phyloP scores from a whole-genome alignment of 2,888 invertebrate genomes.

The Eupithecia vulgata region DNA sequence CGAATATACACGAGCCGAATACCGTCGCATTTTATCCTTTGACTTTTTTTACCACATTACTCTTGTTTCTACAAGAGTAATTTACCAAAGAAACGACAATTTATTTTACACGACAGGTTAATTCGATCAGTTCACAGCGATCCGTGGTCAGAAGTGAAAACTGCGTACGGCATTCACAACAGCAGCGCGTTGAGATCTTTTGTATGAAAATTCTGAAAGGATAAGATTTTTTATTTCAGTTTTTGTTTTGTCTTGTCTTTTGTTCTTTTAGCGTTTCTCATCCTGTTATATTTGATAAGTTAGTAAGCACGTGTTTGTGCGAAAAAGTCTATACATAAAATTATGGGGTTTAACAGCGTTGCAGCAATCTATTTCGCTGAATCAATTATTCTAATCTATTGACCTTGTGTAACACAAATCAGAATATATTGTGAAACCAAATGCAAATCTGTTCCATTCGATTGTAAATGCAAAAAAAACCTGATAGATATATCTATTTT shows the following conservation, averaged over 20 bases:
- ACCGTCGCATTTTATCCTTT: too few relatives aligned
- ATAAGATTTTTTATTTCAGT: neutral
- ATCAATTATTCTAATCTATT: slow-evolving; percentile 20
- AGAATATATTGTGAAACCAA: slow-evolving; percentile 22
- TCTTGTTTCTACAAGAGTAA: too few relatives aligned
- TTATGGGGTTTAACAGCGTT: neutral
- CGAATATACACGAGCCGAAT: too few relatives aligned
- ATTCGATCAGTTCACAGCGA: too few relatives aligned
- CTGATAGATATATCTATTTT: slow-evolving; percentile 19
- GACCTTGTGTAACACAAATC: slow-evolving; percentile 28
- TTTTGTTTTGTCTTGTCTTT: neutral
- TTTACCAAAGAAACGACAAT: too few relatives aligned
- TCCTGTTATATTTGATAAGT: neutral
- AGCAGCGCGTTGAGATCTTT: slow-evolving; percentile 44
- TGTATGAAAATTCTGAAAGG: slow-evolving; percentile 7
- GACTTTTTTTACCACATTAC: too few relatives aligned
- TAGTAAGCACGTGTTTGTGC: neutral
- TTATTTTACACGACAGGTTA: too few relatives aligned
- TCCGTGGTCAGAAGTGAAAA: neutral
- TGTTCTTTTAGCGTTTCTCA: neutral
- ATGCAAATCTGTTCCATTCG: slow-evolving; percentile 24
- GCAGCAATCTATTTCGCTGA: slow-evolving; percentile 20
- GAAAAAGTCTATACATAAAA: neutral
- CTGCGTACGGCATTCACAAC: neutral
- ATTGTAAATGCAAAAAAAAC: slow-evolving; percentile 25